phyloP scores from a whole-genome alignment of 2,888 invertebrate species.

The Caenorhabditis virilis region DNA sequence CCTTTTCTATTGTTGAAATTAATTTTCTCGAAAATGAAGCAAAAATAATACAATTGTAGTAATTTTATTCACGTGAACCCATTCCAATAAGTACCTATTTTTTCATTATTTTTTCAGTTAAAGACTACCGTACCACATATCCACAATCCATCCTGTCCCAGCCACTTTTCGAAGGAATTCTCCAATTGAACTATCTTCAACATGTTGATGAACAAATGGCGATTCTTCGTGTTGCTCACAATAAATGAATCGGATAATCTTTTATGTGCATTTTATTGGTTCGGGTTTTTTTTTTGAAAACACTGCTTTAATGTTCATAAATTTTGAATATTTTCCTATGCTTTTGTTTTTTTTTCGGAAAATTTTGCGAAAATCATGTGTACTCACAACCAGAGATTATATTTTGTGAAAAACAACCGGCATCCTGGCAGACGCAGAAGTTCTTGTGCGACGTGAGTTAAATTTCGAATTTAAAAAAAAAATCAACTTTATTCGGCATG shows the following conservation, averaged over 20 bases:
- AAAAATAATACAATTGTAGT: no score
- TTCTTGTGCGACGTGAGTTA: constrained; percentile 76
- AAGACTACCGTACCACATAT: constrained; percentile 7
- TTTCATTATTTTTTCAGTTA: constrained; percentile 11
- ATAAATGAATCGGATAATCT: not conserved
- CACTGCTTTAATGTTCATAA: not conserved
- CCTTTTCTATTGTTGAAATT: no score
- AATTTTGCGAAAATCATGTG: no score
- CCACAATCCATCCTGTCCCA: constrained; percentile 14
- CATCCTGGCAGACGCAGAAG: constrained; percentile 86
- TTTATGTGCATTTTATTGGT: not conserved
- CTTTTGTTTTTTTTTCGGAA: not conserved
- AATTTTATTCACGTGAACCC: no score
- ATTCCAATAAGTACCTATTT: not conserved
- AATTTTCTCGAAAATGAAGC: no score
- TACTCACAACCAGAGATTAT: constrained; percentile 95
- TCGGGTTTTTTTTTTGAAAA: not conserved
- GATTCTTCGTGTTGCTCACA: constrained; percentile 2
- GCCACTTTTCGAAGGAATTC: constrained; percentile 6
- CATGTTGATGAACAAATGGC: constrained; percentile 12
- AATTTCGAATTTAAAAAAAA: no score
- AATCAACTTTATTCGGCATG: no score
- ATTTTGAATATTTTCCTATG: not conserved
- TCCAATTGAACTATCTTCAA: constrained; percentile 19
- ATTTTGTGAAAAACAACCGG: constrained; percentile 89